Base-by-base conservation (phyloP, 2,888 invertebrate genomes). In the Campoplex capitator region DNA sequence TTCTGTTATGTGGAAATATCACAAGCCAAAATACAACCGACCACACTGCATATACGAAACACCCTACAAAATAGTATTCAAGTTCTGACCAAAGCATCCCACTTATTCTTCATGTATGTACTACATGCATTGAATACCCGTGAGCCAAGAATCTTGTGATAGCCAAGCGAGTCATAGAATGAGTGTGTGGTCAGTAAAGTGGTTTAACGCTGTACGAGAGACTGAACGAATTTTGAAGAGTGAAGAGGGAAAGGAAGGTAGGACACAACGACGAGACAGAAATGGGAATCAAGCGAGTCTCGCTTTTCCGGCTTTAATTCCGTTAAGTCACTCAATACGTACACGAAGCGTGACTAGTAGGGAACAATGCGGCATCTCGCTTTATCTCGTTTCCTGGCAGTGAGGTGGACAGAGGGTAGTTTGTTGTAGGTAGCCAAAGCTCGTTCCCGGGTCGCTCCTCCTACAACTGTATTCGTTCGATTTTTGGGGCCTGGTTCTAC, bases 311-410 rank as follows among this genome's bases (percentile, higher is more conserved):
- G 77, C 74, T 78, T 77, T 81, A 81, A 87, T 84, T 78, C 74
- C 84, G 77, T 78, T 77, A 87, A 87, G 86, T 86, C 86, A 83
- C 83, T 86, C 83, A 86, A 83, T 80, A 83, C 86, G 83, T 83
- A 83, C 67, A 67, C 83, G 86, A 86, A 81, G 83, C 86, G 86
- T 83, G 77, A 86, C 83, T 73, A 42, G 65, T 79, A 38, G 73
- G 74, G 67, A 42, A 67, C 74, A 68, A 56, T 73, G 75, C 65
- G 54, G 67, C 73, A 71, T 73, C 67, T 71, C 80, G 71, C 75
- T 68, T 79, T 75, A 68, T 79, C 86, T 71, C 71, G 65, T 80
- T 80, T 65, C 16, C 65, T 73, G 71, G 65, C 58, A 70, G 70
- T 48, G 75, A 79, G 83, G 79, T 76, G 23, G 28, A 79, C 79